These are phyloP conservation scores for Karalla daura DNA, from an alignment of 2,797 vertebrate genomes.

Conservation along the genomic window DNA sequence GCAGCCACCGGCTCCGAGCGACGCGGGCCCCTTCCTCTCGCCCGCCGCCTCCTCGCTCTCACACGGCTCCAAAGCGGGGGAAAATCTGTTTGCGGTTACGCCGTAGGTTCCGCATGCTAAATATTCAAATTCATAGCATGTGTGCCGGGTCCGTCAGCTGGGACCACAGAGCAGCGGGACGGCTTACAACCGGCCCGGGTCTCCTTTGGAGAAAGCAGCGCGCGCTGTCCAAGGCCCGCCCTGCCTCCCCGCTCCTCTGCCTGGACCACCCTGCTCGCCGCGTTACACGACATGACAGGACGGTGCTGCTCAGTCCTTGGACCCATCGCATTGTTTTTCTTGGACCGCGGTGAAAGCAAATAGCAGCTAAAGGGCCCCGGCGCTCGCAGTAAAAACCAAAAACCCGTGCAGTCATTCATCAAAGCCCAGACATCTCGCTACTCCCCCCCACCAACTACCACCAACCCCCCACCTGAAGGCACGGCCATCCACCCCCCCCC, in stretches of 20 bases:
- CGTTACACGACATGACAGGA: slow-evolving; percentile 88
- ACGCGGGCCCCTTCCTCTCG: slow-evolving; percentile 26
- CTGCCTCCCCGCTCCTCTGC: slow-evolving; percentile 70
- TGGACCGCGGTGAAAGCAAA: slow-evolving; percentile 97
- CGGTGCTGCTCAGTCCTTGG: slow-evolving; percentile 89
- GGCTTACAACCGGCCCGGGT: slow-evolving; percentile 53
- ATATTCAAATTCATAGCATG: slow-evolving; percentile 72
- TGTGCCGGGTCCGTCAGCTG: slow-evolving; percentile 56
- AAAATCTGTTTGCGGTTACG: slow-evolving; percentile 57
- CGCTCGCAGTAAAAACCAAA: slow-evolving; percentile 93
- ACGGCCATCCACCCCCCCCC: slow-evolving; percentile 90
- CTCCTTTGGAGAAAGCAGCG: slow-evolving; percentile 62
- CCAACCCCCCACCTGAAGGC: slow-evolving; percentile 87
- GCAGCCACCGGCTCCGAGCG: slow-evolving; percentile 55
- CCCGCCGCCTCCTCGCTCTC: slow-evolving; percentile 14
- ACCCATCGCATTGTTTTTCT: slow-evolving; percentile 95
- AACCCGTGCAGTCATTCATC: slow-evolving; percentile 95
- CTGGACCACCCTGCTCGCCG: slow-evolving; percentile 93
- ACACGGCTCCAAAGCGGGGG: slow-evolving; percentile 21
- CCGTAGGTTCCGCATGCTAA: slow-evolving; percentile 34
- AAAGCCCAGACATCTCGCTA: slow-evolving; percentile 90
- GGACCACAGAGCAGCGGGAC: slow-evolving; percentile 61
- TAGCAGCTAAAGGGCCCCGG: slow-evolving; percentile 93
- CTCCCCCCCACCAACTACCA: slow-evolving; percentile 83
- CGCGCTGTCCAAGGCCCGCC: slow-evolving; percentile 65